A percentile compares a stretch with the other conserved stretches of the same genome.
phyloP scores from a whole-genome alignment of 92 coral and sea anemone genomes.

The Parazoanthus swiftii region DNA sequence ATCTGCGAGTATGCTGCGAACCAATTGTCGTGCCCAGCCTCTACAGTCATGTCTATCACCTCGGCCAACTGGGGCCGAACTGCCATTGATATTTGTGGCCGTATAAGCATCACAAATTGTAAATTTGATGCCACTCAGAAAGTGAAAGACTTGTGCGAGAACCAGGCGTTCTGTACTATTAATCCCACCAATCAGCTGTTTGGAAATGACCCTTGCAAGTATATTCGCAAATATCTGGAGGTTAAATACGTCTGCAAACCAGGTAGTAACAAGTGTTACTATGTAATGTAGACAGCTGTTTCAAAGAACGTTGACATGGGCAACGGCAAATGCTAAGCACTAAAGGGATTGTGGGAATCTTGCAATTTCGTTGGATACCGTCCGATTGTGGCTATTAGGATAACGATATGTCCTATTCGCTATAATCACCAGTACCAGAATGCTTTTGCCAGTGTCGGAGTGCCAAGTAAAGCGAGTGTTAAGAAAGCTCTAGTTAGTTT shows the following conservation, averaged over 20 bases:
- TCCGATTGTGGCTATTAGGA: too few species aligned
- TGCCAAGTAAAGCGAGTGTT: too few species aligned
- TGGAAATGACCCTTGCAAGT: constrained; percentile 68
- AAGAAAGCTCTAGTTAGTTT: too few species aligned
- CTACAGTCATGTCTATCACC: constrained; percentile 63
- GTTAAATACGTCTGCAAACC: constrained; percentile 66
- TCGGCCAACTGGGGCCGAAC: constrained; percentile 81
- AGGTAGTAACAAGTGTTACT: constrained; percentile 39
- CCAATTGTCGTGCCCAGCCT: constrained; percentile 73
- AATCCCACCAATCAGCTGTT: constrained; percentile 56
- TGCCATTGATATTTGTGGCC: constrained; percentile 51
- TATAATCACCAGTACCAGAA: too few species aligned
- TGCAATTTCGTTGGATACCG: too few species aligned
- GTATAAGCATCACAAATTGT: constrained; percentile 61
- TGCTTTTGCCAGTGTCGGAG: too few species aligned
- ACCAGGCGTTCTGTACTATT: constrained; percentile 57
- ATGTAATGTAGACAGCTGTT: too few species aligned
- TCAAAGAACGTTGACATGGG: too few species aligned
- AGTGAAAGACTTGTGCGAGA: constrained; percentile 61
- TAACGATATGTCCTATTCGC: too few species aligned
- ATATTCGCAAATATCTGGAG: constrained; percentile 76
- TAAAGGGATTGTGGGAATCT: too few species aligned
- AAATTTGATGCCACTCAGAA: constrained; percentile 58
- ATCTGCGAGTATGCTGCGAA: constrained; percentile 73
- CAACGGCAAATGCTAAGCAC: too few species aligned